Evolutionary conservation across 2,888 invertebrate species (phyloP).

Genomic region (Hylaea fasciaria): DNA sequence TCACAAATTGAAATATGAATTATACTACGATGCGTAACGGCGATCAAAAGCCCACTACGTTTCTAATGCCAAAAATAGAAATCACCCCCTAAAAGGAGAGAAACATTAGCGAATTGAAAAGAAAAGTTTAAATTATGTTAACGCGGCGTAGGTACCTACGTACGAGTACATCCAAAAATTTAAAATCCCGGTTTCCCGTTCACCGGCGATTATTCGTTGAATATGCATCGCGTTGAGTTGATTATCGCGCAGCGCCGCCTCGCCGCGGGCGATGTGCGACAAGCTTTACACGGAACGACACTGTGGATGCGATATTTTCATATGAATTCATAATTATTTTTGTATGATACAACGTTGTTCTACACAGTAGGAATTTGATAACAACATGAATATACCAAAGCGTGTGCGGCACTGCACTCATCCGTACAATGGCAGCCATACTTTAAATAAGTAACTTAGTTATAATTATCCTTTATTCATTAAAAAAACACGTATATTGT

Average conservation of each 20-base stretch:
- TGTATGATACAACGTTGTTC: neutral
- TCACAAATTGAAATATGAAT: too few relatives aligned
- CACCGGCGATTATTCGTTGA: constrained; percentile 17
- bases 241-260: constrained; percentile 13
- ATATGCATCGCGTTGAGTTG: constrained; percentile 24
- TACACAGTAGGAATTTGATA: neutral
- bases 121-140: constrained; percentile 15
- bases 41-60: too few relatives aligned
- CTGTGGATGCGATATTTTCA: constrained; percentile 1
- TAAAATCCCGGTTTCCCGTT: constrained; percentile 8
- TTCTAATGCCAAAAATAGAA: too few relatives aligned
- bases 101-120: constrained; percentile 11
- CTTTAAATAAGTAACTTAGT: neutral
- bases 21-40: too few relatives aligned
- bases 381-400: neutral
- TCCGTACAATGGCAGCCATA: too few relatives aligned
- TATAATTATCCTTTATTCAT: neutral
- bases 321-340: neutral
- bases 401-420: too few relatives aligned
- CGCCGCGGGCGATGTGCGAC: constrained; percentile 13
- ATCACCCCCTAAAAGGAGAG: neutral
- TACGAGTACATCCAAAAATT: constrained; percentile 10
- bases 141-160: constrained; percentile 1
- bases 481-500: too few relatives aligned
- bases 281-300: constrained; percentile 2